phyloP scores from a whole-genome alignment of 2,888 invertebrate species.

The Cotesia congregata region DNA sequence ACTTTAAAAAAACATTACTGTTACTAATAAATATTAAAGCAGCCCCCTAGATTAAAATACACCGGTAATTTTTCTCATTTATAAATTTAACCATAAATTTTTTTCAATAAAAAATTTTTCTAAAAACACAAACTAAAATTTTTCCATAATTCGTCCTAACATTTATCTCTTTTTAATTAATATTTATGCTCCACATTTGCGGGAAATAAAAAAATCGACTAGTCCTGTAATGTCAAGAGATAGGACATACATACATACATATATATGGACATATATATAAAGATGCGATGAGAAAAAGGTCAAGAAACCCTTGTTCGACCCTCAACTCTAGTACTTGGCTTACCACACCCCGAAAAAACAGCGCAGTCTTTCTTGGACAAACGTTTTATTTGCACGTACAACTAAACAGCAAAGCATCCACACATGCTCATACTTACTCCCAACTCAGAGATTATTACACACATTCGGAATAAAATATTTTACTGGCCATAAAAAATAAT shows the following conservation, averaged over 20 bases:
- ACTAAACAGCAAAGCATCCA: background rate
- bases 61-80: no score
- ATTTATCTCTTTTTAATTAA: background rate
- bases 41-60: no score
- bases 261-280: background rate
- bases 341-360: background rate
- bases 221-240: constrained; percentile 1
- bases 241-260: background rate
- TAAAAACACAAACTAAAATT: no score
- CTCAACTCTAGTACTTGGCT: background rate
- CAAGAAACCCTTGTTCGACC: background rate
- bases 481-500: background rate
- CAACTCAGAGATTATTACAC: no score
- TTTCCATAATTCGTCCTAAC: no score
- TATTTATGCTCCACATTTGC: background rate
- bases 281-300: constrained; percentile 1
- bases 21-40: no score
- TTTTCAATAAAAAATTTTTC: no score
- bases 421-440: no score
- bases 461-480: background rate
- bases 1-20: no score
- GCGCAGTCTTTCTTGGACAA: background rate
- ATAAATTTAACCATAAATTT: no score
- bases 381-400: background rate
- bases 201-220: background rate